Conservation (phyloP, 2,113 vertebrate genomes). For the Castor canadensis region DNA sequence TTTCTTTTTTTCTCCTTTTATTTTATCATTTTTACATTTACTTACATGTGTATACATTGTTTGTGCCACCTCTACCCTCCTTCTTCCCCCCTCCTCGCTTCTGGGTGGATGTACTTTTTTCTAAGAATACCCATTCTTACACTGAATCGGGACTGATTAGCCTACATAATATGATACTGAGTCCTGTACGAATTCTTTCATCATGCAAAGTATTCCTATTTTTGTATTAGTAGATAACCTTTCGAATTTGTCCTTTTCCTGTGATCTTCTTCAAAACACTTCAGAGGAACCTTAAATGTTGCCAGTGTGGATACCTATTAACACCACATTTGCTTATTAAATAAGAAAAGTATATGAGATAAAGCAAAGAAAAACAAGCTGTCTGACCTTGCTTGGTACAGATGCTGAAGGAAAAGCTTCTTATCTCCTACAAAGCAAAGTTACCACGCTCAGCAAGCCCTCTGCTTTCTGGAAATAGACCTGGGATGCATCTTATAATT, state of each 20-base stretch:
- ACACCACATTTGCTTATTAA: conserved; percentile 33
- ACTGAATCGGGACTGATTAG: neutral
- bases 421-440: neutral
- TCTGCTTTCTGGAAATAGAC: neutral
- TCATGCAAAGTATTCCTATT: neutral
- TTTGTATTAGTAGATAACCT: neutral
- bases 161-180: neutral
- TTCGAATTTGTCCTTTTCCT: conserved; percentile 37
- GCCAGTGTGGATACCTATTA: neutral
- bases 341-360: neutral
- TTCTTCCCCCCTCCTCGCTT: no score
- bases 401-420: neutral
- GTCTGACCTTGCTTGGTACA: neutral
- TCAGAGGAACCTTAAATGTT: conserved; percentile 21
- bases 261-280: conserved; percentile 12
- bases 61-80: no score
- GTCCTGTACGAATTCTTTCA: neutral
- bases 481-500: neutral
- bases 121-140: neutral
- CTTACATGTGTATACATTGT: no score
- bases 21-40: no score
- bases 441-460: neutral
- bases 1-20: no score
- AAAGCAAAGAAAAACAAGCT: neutral
- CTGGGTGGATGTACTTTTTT: no score